phyloP scores from a whole-genome alignment of 2,113 vertebrate species.

The Sciurus niger region DNA sequence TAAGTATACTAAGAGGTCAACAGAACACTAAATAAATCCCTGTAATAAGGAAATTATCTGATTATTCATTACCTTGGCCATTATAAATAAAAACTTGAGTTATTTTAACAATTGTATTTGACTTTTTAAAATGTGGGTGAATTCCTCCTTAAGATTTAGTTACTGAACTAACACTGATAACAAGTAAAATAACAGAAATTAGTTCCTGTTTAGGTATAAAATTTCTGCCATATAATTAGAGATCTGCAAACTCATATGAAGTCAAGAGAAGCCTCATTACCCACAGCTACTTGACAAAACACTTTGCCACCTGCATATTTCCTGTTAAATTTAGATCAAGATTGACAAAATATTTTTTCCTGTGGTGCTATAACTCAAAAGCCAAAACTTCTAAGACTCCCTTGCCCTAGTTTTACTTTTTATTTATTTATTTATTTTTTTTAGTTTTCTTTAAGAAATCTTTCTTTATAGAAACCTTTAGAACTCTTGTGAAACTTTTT shows the following conservation, averaged over 20 bases:
- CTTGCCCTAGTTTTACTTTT: slow-evolving; percentile 68
- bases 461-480: slow-evolving; percentile 72
- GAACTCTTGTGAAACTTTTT: slow-evolving; percentile 57
- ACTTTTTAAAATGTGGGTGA: slow-evolving; percentile 64
- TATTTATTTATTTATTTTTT: not conserved
- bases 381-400: slow-evolving; percentile 29
- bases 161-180: slow-evolving; percentile 20
- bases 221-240: slow-evolving; percentile 81
- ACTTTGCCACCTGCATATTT: slow-evolving; percentile 35
- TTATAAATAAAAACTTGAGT: not conserved
- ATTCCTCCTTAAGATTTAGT: slow-evolving; percentile 63
- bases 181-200: slow-evolving; percentile 74
- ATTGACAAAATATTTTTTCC: slow-evolving; percentile 75
- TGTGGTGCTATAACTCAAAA: slow-evolving; percentile 69
- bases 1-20: slow-evolving; percentile 75
- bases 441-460: slow-evolving; percentile 59
- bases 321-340: slow-evolving; percentile 77
- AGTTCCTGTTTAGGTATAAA: slow-evolving; percentile 76
- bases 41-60: slow-evolving; percentile 52
- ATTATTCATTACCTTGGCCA: slow-evolving; percentile 9
- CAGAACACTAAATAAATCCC: slow-evolving; percentile 69
- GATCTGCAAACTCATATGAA: slow-evolving; percentile 68
- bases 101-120: slow-evolving; percentile 72
- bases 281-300: slow-evolving; percentile 74
- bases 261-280: slow-evolving; percentile 58